Conservation (phyloP, 2,888 invertebrate genomes). For the Caradrina kadenii region DNA sequence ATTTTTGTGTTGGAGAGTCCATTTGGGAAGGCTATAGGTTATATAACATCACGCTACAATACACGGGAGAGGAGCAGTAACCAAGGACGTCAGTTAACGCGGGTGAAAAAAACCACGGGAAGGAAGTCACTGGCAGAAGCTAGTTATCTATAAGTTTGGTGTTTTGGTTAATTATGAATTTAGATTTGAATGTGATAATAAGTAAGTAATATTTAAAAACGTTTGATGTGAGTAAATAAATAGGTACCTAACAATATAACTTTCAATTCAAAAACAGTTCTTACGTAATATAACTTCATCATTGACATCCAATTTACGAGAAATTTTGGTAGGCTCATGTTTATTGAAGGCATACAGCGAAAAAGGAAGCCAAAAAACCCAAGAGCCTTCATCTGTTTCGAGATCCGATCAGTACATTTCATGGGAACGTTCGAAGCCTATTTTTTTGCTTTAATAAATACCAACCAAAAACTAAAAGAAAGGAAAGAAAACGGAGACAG, state of each 20-base stretch:
- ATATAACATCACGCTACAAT: no score
- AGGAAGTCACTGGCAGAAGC: no score
- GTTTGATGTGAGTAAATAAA: neutral
- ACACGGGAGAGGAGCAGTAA: no score
- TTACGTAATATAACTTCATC: slow-evolving; percentile 75
- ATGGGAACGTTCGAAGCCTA: slow-evolving; percentile 40
- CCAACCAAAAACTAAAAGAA: slow-evolving; percentile 13
- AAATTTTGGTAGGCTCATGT: slow-evolving; percentile 68
- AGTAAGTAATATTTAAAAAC: no score
- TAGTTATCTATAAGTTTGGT: no score
- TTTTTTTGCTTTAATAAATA: slow-evolving; percentile 37
- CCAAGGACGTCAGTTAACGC: no score
- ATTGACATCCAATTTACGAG: slow-evolving; percentile 71
- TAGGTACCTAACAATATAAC: neutral
- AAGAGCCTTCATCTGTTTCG: slow-evolving; percentile 64
- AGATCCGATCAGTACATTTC: slow-evolving; percentile 56
- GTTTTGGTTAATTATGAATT: no score
- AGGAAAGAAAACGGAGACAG: slow-evolving; percentile 22
- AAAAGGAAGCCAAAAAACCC: slow-evolving; percentile 58
- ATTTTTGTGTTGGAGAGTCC: no score
- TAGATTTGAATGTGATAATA: no score
- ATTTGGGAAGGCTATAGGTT: no score
- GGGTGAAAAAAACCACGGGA: no score
- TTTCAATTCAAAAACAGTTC: neutral
- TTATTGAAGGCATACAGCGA: slow-evolving; percentile 69